Base-by-base conservation (phyloP, 2,888 invertebrate genomes). In the Magallana nippona region DNA sequence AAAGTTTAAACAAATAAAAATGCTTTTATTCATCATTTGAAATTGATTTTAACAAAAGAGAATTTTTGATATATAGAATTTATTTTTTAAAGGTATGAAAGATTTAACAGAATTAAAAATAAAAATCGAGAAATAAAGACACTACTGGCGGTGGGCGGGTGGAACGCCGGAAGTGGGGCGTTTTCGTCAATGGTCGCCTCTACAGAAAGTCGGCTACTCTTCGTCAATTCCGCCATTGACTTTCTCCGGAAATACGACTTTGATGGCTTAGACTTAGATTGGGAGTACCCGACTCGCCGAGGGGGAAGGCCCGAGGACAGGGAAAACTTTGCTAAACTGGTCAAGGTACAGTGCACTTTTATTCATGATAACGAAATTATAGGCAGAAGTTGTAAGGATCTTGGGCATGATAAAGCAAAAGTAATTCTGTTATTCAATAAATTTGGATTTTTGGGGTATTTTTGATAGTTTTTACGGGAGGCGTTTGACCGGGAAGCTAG, bases 81-180 rank as follows among this genome's bases (percentile, higher is more conserved):
- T 11, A 10, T 77, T 32, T 78, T 55, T 13, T 5, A 44, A 17
- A 90, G 90, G 85, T 93, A 93, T 82, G 85, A 88, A 11, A 88
- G 90, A 84, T 90, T 93, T 81, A 91, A 87, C 56, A 83, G 79
- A 3, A 60, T 92, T 77, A 92, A 92, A 83, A 87, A 86, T 56
- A 86, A 85, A 32, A 90, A 91, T 82, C 89, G 89, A 1, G 86
- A 85, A 11, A 78, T 93, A 63, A 92, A 91, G 85, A 91, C 92
- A 0, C 84, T 93, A 62, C 85, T 93, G 82, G 92, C 93, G 0
- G 92, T 93, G 0, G 93, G 93, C 15, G 93, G 93, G 1, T 93
- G 93, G 93, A 91, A 90, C 44, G 90, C 91, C 10, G 91, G 89
- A 0, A 91, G 92, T 22, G 71, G 79, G 2, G 89, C 89, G 10